These are phyloP conservation scores for Lordiphosa mommai DNA, from an alignment of 1,140 invertebrate species.

Conservation along the genomic window DNA sequence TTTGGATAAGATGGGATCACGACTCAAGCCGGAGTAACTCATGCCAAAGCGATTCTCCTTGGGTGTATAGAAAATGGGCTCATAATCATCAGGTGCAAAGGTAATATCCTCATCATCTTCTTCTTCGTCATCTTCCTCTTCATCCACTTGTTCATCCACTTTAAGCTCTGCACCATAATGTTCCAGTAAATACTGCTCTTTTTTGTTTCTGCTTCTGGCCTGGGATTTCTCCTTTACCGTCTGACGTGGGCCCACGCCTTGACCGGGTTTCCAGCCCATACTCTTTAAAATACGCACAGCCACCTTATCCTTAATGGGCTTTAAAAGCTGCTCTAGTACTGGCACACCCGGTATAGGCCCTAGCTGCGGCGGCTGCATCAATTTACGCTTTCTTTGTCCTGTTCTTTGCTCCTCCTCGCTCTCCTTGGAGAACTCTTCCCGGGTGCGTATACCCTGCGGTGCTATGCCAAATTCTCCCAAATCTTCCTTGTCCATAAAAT, in stretches of 20 bases:
- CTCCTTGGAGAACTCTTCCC: constrained; percentile 84
- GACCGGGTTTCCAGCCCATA: constrained; percentile 95
- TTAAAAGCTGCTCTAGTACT: constrained; percentile 88
- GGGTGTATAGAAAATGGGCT: constrained; percentile 85
- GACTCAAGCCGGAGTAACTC: constrained; percentile 92
- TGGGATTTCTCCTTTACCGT: constrained; percentile 81
- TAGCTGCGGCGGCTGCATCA: constrained; percentile 79
- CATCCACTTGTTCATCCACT: constrained; percentile 4
- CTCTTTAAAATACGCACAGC: constrained; percentile 91
- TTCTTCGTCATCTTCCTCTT: constrained; percentile 55
- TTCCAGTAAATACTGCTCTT: constrained; percentile 64
- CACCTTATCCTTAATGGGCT: constrained; percentile 91
- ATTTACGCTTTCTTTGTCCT: constrained; percentile 75
- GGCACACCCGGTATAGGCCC: constrained; percentile 90
- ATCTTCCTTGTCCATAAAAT: constrained; percentile 99
- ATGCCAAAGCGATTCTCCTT: constrained; percentile 93
- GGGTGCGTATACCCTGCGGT: constrained; percentile 89
- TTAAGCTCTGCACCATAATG: constrained; percentile 60
- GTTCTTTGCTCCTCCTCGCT: constrained; percentile 80
- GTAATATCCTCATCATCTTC: constrained; percentile 84
- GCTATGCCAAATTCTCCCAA: constrained; percentile 97
- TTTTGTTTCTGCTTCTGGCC: constrained; percentile 50
- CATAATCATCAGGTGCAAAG: constrained; percentile 93
- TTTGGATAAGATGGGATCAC: constrained; percentile 79
- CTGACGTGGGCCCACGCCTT: constrained; percentile 91